These are phyloP conservation scores for Echinometra lucunter DNA, from an alignment of 53 echinoderm and acorn worm species.

Conservation along the genomic window DNA sequence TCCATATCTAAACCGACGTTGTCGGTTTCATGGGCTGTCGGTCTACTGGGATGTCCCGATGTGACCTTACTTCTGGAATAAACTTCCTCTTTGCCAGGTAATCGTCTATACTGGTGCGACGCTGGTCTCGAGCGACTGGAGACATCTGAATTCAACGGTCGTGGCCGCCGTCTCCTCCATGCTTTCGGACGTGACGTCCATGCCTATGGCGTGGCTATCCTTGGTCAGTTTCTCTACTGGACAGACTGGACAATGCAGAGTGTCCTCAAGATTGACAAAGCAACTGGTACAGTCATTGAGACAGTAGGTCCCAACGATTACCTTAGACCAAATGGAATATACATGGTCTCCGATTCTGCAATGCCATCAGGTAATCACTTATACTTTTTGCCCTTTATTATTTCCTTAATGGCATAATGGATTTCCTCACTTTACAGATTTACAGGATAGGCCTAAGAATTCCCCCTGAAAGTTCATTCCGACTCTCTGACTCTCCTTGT, in stretches of 20 bases:
- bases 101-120: slow-evolving; percentile 87
- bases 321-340: slow-evolving; percentile 74
- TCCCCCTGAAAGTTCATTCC: too few relatives aligned
- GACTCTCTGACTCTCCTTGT: too few relatives aligned
- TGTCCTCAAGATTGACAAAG: slow-evolving; percentile 77
- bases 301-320: slow-evolving; percentile 71
- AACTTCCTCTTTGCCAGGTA: not conserved
- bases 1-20: too few relatives aligned
- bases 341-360: not conserved
- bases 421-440: too few relatives aligned
- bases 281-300: slow-evolving; percentile 30
- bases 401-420: too few relatives aligned
- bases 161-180: slow-evolving; percentile 58
- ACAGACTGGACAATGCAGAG: slow-evolving; percentile 77
- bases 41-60: too few relatives aligned
- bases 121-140: slow-evolving; percentile 77
- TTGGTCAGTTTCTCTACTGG: slow-evolving; percentile 76
- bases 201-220: slow-evolving; percentile 75
- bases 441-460: too few relatives aligned
- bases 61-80: not conserved
- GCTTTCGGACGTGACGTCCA: slow-evolving; percentile 68
- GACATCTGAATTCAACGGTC: slow-evolving; percentile 71
- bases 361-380: too few relatives aligned
- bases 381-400: too few relatives aligned
- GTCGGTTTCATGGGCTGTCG: too few relatives aligned